phyloP scores from a whole-genome alignment of 2,888 invertebrate species.

The Odiellus spinosus region DNA sequence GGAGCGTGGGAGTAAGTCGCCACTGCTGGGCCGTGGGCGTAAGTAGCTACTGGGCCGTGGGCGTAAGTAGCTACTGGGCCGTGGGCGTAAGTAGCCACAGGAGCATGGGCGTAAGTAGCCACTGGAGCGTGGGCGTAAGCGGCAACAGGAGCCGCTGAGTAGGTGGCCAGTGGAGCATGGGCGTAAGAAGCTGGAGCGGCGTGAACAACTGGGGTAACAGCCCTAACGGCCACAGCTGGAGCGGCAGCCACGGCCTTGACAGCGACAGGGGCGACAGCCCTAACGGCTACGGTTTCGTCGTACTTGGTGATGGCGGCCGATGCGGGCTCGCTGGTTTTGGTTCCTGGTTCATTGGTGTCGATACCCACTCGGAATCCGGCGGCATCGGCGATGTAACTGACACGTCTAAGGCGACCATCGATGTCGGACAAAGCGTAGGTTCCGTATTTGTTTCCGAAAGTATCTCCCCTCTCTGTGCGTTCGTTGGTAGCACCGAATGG shows the following conservation, averaged over 20 bases:
- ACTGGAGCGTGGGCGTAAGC: background rate
- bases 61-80: background rate
- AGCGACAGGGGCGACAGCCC: background rate
- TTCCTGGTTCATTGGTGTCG: conserved; percentile 11
- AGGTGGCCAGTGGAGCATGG: background rate
- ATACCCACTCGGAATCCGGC: conserved; percentile 11
- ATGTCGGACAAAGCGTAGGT: conserved; percentile 10
- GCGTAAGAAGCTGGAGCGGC: background rate
- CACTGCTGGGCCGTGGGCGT: too few species aligned
- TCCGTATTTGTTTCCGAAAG: conserved; percentile 9
- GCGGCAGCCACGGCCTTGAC: background rate
- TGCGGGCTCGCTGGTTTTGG: conserved; percentile 6
- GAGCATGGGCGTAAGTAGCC: conserved; percentile 2
- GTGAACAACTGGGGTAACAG: background rate
- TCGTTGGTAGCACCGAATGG: conserved; percentile 14
- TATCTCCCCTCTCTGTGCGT: conserved; percentile 12
- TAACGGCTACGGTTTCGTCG: background rate
- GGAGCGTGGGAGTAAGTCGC: too few species aligned
- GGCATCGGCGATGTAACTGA: conserved; percentile 9
- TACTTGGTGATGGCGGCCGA: conserved; percentile 4
- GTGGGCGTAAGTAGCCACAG: background rate
- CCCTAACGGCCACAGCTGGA: conserved; percentile 2
- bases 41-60: too few species aligned
- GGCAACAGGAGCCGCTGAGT: conserved; percentile 1
- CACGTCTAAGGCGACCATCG: conserved; percentile 9